A percentile compares a stretch with the other conserved stretches of the same genome.
Conservation (phyloP, 2,797 vertebrate species). For the Pantherophis alleghaniensis region DNA sequence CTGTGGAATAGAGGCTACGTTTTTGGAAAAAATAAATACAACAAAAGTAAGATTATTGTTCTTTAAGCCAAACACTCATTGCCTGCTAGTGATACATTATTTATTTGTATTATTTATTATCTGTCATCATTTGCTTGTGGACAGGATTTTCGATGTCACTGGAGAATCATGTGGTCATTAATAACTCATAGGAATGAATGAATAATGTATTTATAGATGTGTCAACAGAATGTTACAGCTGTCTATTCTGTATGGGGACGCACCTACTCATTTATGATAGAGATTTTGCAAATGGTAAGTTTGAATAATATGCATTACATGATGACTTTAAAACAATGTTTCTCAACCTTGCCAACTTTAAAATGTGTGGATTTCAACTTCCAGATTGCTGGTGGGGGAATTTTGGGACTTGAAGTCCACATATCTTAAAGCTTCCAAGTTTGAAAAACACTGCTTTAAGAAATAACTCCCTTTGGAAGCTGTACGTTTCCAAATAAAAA, state of each 20-base stretch:
- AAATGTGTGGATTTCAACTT: neutral
- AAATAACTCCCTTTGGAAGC: slow-evolving; percentile 2
- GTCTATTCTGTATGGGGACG: neutral
- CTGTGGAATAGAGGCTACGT: neutral
- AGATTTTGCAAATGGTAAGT: slow-evolving; percentile 39
- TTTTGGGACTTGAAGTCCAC: neutral
- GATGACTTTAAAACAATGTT: neutral
- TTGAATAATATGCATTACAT: neutral
- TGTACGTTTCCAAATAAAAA: slow-evolving; percentile 8
- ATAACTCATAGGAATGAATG: slow-evolving; percentile 43
- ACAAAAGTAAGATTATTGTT: neutral
- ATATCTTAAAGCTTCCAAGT: neutral
- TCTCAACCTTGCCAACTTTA: neutral
- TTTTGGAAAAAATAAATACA: neutral
- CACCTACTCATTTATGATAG: slow-evolving; percentile 8
- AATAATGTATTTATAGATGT: slow-evolving; percentile 51
- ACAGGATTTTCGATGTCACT: slow-evolving; percentile 51
- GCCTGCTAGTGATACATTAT: slow-evolving; percentile 48
- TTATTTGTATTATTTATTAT: slow-evolving; percentile 56
- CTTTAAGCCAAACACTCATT: slow-evolving; percentile 35
- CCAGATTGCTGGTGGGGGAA: neutral
- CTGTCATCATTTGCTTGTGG: slow-evolving; percentile 49
- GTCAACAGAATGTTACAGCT: slow-evolving; percentile 28
- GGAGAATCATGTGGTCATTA: slow-evolving; percentile 44
- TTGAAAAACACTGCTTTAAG: neutral